Conservation (phyloP, 2,113 vertebrate species). For the Marmota monax region DNA sequence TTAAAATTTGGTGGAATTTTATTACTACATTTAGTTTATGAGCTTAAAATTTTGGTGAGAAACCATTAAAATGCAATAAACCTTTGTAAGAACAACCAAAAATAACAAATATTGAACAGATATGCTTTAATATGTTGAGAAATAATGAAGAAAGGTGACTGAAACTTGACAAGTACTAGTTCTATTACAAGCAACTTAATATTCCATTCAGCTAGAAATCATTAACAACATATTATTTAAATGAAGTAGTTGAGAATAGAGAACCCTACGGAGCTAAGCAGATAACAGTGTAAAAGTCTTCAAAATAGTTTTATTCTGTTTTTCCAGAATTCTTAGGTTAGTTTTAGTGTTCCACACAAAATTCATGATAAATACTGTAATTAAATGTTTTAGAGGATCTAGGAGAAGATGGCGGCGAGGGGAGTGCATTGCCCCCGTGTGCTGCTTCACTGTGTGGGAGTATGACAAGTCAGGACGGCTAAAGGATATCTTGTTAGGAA, state of each 20-base stretch:
- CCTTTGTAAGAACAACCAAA: conserved; percentile 10
- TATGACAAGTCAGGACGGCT: too few relatives aligned
- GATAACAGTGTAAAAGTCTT: background rate
- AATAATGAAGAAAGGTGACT: background rate
- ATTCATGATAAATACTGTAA: background rate
- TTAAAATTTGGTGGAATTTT: background rate
- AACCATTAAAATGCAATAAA: background rate
- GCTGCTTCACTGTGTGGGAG: too few relatives aligned
- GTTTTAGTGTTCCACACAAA: background rate
- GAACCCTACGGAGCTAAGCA: accelerated
- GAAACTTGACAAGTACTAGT: background rate
- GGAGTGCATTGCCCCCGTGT: too few relatives aligned
- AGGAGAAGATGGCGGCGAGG: too few relatives aligned
- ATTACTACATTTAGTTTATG: conserved; percentile 5
- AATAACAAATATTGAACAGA: background rate
- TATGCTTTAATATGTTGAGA: background rate
- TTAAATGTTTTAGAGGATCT: too few relatives aligned
- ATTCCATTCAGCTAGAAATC: background rate
- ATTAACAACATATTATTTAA: background rate
- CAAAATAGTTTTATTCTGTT: background rate
- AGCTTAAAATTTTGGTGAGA: background rate
- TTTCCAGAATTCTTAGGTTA: background rate
- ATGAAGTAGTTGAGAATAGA: background rate
- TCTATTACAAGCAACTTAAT: background rate
- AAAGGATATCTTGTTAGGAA: too few relatives aligned